Evolutionary conservation across 2,113 vertebrate species (phyloP).

Genomic region (Engraulis encrasicolus): DNA sequence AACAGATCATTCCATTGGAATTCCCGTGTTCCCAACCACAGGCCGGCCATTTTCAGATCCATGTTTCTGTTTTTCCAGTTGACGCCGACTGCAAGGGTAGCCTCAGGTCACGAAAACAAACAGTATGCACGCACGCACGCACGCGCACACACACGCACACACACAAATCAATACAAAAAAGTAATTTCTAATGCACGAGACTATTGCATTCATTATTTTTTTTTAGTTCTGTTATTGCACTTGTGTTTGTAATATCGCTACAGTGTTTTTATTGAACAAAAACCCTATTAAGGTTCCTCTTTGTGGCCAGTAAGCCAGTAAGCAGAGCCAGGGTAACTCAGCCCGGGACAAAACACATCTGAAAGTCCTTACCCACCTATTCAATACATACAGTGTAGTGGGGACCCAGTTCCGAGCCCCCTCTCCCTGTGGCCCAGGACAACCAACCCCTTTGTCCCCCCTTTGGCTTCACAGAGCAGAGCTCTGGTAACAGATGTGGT

Average conservation of each 20-base stretch:
- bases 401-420: too few relatives aligned
- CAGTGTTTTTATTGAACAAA: too few relatives aligned
- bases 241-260: neutral
- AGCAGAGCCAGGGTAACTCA: neutral
- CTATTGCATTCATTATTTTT: too few relatives aligned
- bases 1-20: slow-evolving; percentile 25
- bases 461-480: too few relatives aligned
- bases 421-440: too few relatives aligned
- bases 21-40: neutral
- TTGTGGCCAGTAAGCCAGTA: neutral
- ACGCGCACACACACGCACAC: too few relatives aligned
- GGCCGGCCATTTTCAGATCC: neutral
- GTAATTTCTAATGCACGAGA: neutral
- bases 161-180: too few relatives aligned
- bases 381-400: too few relatives aligned
- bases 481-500: slow-evolving; percentile 3
- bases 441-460: too few relatives aligned
- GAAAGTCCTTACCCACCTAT: too few relatives aligned
- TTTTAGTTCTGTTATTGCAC: neutral
- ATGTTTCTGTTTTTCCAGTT: slow-evolving; percentile 12
- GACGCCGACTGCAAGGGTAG: neutral
- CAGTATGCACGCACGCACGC: too few relatives aligned
- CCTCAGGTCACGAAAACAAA: neutral
- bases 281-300: neutral
- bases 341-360: too few relatives aligned